Conservation (phyloP, 2,888 invertebrate genomes). For the Julus scanicus region DNA sequence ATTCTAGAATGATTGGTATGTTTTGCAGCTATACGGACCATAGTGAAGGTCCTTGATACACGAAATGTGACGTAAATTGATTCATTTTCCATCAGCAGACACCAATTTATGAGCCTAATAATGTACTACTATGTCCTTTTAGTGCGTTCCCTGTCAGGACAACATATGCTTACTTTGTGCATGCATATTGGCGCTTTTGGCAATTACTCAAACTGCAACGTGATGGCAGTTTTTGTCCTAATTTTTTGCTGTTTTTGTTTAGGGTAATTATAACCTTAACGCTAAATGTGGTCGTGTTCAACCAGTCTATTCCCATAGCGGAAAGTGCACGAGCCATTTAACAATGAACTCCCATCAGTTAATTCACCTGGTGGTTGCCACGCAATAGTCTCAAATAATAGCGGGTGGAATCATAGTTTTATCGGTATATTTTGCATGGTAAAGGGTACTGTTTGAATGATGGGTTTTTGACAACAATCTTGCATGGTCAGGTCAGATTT, state of each 20-base stretch:
- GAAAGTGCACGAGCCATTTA: constrained; percentile 18
- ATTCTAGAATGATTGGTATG: too few relatives aligned
- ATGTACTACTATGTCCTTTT: too few relatives aligned
- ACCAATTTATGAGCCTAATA: too few relatives aligned
- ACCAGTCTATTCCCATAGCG: constrained; percentile 12
- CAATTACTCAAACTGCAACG: background rate
- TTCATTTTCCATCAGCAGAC: too few relatives aligned
- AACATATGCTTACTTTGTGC: too few relatives aligned
- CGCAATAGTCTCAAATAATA: background rate
- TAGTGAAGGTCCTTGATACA: too few relatives aligned
- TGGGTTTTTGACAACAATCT: background rate
- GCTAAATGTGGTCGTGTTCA: background rate
- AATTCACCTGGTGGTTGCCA: background rate
- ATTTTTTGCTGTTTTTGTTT: background rate
- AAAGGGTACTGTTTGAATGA: constrained; percentile 14
- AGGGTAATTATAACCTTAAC: background rate
- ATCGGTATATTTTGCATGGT: background rate
- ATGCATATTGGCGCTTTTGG: too few relatives aligned
- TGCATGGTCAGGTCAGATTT: constrained; percentile 11
- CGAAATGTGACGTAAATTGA: too few relatives aligned
- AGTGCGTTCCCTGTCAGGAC: too few relatives aligned
- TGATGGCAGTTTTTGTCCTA: background rate
- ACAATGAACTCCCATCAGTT: constrained; percentile 24
- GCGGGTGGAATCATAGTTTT: background rate
- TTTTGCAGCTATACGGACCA: too few relatives aligned